Conservation (phyloP, 1,140 invertebrate species). For the Calliphora vicina region DNA sequence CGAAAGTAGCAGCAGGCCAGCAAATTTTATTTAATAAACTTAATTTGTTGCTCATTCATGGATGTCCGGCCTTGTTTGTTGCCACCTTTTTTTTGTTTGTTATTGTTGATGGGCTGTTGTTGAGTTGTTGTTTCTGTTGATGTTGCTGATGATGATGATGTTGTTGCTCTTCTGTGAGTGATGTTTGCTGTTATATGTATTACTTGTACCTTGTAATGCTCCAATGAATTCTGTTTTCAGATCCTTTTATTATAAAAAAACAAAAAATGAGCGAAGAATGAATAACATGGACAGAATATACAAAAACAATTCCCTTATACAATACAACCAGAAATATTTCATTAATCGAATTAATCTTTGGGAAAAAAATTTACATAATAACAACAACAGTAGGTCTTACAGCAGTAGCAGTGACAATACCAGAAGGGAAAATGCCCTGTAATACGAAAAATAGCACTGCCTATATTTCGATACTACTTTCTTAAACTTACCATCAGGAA, state of each 20-base stretch:
- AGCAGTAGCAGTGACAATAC: no score
- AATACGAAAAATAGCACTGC: no score
- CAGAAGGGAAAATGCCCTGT: no score
- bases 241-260: not conserved
- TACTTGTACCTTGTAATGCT: not conserved
- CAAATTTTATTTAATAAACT: not conserved
- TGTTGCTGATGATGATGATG: not conserved
- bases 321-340: not conserved
- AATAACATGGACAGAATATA: no score
- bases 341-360: not conserved
- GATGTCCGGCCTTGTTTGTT: not conserved
- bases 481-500: no score
- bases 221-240: not conserved
- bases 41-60: not conserved
- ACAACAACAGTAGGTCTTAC: not conserved
- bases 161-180: not conserved
- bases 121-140: not conserved
- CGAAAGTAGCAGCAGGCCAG: no score
- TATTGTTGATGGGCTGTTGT: not conserved
- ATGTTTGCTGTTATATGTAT: not conserved
- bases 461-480: no score
- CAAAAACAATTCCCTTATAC: not conserved
- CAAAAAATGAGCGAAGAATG: not conserved
- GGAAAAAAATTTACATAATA: not conserved
- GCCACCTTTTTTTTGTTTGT: not conserved